phyloP scores from a whole-genome alignment of 2,797 vertebrate genomes.

The Agapornis canus region DNA sequence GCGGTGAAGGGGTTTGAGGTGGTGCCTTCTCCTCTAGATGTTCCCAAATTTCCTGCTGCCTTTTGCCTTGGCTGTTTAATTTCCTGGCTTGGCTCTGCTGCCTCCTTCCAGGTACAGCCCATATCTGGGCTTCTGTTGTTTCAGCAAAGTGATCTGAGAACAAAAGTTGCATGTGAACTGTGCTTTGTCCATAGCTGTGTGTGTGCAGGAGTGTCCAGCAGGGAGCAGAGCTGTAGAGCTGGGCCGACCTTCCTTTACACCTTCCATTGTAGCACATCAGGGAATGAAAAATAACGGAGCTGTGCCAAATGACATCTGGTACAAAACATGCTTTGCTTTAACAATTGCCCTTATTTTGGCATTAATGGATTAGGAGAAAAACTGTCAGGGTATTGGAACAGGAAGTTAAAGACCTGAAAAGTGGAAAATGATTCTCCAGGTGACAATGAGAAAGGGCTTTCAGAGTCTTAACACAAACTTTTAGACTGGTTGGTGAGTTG shows the following conservation, averaged over 20 bases:
- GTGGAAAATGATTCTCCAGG: not conserved
- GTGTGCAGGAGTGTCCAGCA: not conserved
- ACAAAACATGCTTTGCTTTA: not conserved
- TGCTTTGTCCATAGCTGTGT: not conserved
- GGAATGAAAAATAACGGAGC: accelerated
- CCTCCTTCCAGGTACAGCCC: not conserved
- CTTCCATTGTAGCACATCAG: not conserved
- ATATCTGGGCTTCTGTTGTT: not conserved
- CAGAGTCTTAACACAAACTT: not conserved
- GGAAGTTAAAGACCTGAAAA: not conserved
- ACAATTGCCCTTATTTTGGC: not conserved
- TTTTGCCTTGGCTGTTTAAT: accelerated
- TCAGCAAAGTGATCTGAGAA: accelerated
- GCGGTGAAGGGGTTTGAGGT: not conserved
- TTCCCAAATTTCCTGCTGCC: not conserved
- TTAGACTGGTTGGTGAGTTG: not conserved
- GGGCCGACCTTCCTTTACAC: not conserved
- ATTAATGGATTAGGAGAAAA: not conserved
- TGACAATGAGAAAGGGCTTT: not conserved
- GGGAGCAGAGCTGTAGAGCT: not conserved
- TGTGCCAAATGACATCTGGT: accelerated
- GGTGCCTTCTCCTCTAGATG: not conserved
- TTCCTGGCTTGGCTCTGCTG: not conserved
- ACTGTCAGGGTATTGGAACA: not conserved
- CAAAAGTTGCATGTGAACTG: not conserved